These are phyloP conservation scores for Prietella phreatophila DNA, from an alignment of 2,113 vertebrate genomes.

Conservation along the genomic window DNA sequence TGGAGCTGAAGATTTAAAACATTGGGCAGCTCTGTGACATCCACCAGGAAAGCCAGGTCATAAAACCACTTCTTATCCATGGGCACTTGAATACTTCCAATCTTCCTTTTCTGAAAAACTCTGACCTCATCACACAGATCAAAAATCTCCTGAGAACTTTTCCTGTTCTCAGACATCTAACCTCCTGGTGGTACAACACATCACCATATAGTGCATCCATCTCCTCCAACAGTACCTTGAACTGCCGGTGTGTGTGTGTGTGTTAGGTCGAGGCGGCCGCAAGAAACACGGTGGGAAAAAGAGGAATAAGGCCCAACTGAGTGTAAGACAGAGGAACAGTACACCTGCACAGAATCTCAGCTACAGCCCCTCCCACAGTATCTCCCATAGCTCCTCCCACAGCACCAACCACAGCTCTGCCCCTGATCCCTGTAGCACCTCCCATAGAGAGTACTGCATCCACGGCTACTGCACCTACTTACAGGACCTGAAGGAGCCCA, in stretches of 20 bases:
- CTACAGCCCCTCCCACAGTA: conserved; percentile 44
- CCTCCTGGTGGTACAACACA: too few relatives aligned
- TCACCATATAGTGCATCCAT: too few relatives aligned
- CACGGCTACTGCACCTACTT: conserved; percentile 73
- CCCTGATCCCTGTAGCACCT: conserved; percentile 70
- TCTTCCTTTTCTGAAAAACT: too few relatives aligned
- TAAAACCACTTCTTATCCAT: too few relatives aligned
- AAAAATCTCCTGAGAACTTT: too few relatives aligned
- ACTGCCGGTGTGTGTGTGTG: background rate
- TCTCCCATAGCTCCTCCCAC: conserved; percentile 51
- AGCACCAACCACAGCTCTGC: conserved; percentile 45
- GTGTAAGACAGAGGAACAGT: conserved; percentile 38
- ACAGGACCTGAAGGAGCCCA: conserved; percentile 68
- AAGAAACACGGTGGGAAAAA: conserved; percentile 57
- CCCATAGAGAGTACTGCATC: conserved; percentile 72
- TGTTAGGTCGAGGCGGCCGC: conserved; percentile 50
- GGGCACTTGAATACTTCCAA: too few relatives aligned
- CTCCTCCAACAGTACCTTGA: too few relatives aligned
- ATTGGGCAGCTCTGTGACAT: too few relatives aligned
- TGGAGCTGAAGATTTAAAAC: too few relatives aligned
- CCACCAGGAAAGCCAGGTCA: too few relatives aligned
- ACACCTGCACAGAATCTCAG: conserved; percentile 54
- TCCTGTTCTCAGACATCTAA: too few relatives aligned
- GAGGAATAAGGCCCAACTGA: conserved; percentile 53
- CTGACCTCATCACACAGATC: too few relatives aligned